Evolutionary conservation across 2,797 vertebrate species (phyloP).

Genomic region (Carcharodon carcharias): DNA sequence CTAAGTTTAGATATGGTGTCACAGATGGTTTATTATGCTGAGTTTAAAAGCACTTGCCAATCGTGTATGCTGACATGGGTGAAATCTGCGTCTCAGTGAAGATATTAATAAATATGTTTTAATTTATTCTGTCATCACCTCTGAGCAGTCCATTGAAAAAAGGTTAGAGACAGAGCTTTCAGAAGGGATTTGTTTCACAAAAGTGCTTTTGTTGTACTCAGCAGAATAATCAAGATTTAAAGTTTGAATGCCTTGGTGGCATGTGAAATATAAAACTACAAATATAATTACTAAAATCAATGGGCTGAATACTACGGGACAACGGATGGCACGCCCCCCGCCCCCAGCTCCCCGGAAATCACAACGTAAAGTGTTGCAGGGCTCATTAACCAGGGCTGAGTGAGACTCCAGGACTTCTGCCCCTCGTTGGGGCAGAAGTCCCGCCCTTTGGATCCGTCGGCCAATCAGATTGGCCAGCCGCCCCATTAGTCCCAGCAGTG

Average conservation of each 20-base stretch:
- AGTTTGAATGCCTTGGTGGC: background rate
- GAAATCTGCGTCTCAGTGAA: background rate
- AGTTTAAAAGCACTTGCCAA: background rate
- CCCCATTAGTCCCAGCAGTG: too few relatives aligned
- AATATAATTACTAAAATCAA: background rate
- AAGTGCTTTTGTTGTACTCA: background rate
- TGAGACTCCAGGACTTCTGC: too few relatives aligned
- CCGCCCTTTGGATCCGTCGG: too few relatives aligned
- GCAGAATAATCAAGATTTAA: background rate
- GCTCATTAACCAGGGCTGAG: too few relatives aligned
- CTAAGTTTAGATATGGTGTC: background rate
- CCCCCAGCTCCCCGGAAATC: too few relatives aligned
- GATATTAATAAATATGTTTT: conserved; percentile 8
- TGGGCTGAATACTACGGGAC: too few relatives aligned
- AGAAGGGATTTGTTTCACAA: background rate
- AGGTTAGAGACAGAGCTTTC: background rate
- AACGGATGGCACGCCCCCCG: too few relatives aligned
- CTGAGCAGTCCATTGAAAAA: background rate
- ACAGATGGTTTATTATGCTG: background rate
- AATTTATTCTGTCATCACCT: background rate
- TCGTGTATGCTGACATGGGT: background rate
- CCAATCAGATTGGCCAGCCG: too few relatives aligned
- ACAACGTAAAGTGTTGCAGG: too few relatives aligned
- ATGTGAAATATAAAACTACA: background rate
- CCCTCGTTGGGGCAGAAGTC: too few relatives aligned